phyloP scores from a whole-genome alignment of 2,113 vertebrate species.

The Myiopsitta monachus region DNA sequence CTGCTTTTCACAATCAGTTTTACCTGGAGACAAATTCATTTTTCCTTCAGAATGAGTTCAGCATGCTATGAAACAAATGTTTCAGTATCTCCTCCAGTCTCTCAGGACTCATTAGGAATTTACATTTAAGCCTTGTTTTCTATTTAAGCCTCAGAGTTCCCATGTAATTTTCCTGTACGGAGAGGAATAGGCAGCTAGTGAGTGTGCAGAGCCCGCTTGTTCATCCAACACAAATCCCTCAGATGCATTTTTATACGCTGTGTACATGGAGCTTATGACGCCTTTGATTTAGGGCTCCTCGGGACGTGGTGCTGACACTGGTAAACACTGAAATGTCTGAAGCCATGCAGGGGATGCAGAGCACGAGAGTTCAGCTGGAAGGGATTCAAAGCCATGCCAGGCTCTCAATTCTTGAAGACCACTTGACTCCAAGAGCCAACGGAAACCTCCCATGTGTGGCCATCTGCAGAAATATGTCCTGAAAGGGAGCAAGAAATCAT shows the following conservation, averaged over 20 bases:
- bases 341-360: background rate
- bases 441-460: background rate
- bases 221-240: background rate
- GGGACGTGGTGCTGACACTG: background rate
- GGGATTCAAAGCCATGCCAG: background rate
- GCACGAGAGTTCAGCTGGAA: background rate
- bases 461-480: background rate
- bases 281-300: background rate
- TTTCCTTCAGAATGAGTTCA: background rate
- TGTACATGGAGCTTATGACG: background rate
- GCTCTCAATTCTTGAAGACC: conserved; percentile 1
- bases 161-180: background rate
- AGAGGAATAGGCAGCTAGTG: background rate
- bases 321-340: conserved; percentile 2
- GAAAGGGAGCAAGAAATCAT: background rate
- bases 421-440: background rate
- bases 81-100: background rate
- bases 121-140: conserved; percentile 3
- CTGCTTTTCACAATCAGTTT: background rate
- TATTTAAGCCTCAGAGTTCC: background rate
- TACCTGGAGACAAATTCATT: background rate
- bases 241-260: background rate
- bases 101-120: background rate
- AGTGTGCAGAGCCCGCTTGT: background rate
- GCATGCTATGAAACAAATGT: background rate